Percentiles rank a stretch among this genome's conserved stretches.
Conservation (phyloP, 2,113 vertebrate species). For the Crotalus tigris region DNA sequence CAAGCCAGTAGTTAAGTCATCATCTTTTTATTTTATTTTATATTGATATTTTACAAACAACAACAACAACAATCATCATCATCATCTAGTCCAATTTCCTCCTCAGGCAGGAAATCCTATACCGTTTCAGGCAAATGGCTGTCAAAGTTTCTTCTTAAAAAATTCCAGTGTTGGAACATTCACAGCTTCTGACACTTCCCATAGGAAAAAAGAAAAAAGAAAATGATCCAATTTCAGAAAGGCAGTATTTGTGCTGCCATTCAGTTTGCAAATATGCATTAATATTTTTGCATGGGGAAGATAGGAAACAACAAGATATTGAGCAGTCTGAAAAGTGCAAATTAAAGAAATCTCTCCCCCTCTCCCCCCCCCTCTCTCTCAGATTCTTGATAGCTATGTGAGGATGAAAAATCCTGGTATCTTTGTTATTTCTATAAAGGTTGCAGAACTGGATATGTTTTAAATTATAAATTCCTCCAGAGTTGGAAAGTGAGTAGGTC, state of each 20-base stretch:
- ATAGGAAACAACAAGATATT: conserved; percentile 64
- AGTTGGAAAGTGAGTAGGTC: conserved; percentile 52
- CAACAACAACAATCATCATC: too few relatives aligned
- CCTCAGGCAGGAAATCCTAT: too few relatives aligned
- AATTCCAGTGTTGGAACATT: too few relatives aligned
- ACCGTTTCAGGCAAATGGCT: too few relatives aligned
- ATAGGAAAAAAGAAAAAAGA: conserved; percentile 26
- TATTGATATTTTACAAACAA: too few relatives aligned
- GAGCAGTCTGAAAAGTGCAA: conserved; percentile 40
- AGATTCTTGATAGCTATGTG: background rate
- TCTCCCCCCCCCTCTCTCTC: background rate
- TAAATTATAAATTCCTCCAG: conserved; percentile 56
- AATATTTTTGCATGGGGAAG: conserved; percentile 68
- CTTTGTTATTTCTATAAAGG: conserved; percentile 50
- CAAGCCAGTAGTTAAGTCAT: background rate
- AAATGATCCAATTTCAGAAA: conserved; percentile 67
- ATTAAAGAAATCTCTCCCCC: background rate
- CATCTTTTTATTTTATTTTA: background rate
- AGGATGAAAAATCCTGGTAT: background rate
- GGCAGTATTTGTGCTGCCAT: conserved; percentile 46
- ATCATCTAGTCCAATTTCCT: too few relatives aligned
- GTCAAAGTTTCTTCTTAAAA: too few relatives aligned
- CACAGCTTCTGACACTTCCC: conserved; percentile 39
- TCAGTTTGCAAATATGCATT: conserved; percentile 62
- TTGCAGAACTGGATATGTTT: conserved; percentile 48